Evolutionary conservation across 1,140 invertebrate genomes (phyloP).

Genomic region (Conus betulinus): DNA sequence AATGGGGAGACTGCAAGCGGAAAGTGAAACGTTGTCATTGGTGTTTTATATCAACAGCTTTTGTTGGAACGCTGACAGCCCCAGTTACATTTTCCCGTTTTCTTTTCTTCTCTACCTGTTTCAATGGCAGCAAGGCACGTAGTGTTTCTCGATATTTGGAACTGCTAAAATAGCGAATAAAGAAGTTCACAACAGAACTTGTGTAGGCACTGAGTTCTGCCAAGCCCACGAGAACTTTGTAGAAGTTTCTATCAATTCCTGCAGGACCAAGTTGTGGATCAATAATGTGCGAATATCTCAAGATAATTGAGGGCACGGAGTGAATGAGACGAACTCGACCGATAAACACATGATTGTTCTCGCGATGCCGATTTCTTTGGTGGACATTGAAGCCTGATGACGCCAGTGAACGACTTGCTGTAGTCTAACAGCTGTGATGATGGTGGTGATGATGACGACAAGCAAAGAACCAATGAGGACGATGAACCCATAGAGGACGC

Average conservation of each 20-base stretch:
- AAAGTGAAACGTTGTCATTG: too few species aligned
- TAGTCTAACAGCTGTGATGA: constrained; percentile 13
- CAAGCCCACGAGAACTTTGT: not conserved
- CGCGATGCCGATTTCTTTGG: not conserved
- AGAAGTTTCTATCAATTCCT: not conserved
- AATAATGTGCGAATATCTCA: not conserved
- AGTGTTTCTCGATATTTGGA: constrained; percentile 14
- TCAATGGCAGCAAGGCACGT: not conserved
- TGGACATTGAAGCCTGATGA: not conserved
- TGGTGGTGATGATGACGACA: not conserved
- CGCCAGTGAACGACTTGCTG: not conserved
- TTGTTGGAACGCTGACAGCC: too few species aligned
- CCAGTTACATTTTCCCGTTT: too few species aligned
- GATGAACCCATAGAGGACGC: constrained; percentile 10
- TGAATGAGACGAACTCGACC: constrained; percentile 5
- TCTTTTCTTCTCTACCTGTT: not conserved
- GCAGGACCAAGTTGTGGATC: not conserved
- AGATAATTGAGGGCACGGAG: not conserved
- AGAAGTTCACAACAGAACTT: not conserved
- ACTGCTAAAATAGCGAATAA: not conserved
- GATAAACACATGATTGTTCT: constrained; percentile 5
- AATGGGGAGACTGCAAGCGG: too few species aligned
- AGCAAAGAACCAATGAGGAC: not conserved
- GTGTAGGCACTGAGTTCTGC: not conserved
- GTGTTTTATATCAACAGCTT: too few species aligned